These are phyloP conservation scores for Syngnathus acus DNA, from an alignment of 2,797 vertebrate species.

Conservation along the genomic window DNA sequence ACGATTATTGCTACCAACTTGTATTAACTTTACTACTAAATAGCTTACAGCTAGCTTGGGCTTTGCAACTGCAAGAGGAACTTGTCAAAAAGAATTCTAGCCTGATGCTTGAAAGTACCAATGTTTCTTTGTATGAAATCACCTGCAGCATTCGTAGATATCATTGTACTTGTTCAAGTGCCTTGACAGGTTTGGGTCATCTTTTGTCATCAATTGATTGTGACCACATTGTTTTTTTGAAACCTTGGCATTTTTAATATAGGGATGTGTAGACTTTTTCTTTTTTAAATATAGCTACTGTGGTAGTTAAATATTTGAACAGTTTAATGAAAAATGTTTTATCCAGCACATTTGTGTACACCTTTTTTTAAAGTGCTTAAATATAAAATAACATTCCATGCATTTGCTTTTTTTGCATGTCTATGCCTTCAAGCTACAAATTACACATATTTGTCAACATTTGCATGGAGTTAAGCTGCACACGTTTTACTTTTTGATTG, in stretches of 20 bases:
- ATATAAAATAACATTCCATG: background rate
- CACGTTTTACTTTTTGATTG: background rate
- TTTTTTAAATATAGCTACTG: background rate
- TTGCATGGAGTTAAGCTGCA: background rate
- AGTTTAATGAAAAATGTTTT: background rate
- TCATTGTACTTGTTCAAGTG: background rate
- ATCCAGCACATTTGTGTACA: background rate
- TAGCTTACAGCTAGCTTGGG: background rate
- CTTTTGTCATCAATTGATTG: background rate
- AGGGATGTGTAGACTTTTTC: background rate
- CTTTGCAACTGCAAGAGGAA: background rate
- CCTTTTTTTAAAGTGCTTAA: background rate
- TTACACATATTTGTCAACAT: background rate
- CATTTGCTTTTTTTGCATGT: background rate
- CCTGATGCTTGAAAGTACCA: background rate
- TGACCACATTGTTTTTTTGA: background rate
- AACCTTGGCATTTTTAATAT: background rate
- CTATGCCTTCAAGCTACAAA: background rate
- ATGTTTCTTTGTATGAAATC: background rate
- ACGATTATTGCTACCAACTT: background rate
- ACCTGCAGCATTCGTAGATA: background rate
- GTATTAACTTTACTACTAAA: background rate
- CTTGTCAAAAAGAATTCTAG: background rate
- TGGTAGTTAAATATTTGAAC: background rate
- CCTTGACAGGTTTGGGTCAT: conserved; percentile 1